Evolutionary conservation across 2,888 invertebrate species (phyloP).

Genomic region (Willowsia nigromaculata): DNA sequence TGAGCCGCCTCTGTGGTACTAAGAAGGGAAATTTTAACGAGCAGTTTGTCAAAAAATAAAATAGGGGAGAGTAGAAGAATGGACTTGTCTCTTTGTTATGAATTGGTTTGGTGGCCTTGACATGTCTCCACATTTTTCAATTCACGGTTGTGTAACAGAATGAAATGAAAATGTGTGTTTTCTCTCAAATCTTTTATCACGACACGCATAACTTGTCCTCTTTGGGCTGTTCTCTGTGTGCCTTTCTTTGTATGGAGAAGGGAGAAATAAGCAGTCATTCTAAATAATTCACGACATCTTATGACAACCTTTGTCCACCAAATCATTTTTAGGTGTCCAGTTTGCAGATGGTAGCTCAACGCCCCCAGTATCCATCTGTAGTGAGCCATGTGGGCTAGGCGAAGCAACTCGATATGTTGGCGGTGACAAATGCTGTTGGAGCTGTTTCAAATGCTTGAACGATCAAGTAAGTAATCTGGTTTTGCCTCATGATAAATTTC

Average conservation of each 20-base stretch:
- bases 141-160: neutral
- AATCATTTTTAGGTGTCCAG: slow-evolving; percentile 85
- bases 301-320: neutral
- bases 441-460: slow-evolving; percentile 93
- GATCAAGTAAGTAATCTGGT: slow-evolving; percentile 92
- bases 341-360: slow-evolving; percentile 89
- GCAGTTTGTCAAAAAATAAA: slow-evolving; percentile 3
- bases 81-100: neutral
- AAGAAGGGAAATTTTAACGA: neutral
- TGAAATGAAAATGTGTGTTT: neutral
- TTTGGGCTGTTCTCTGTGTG: too few relatives aligned
- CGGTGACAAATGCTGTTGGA: slow-evolving; percentile 96
- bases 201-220: too few relatives aligned
- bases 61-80: neutral
- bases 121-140: neutral
- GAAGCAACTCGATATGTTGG: slow-evolving; percentile 96
- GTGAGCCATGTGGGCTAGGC: slow-evolving; percentile 91
- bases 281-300: neutral
- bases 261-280: neutral
- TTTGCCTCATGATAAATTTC: too few relatives aligned
- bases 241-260: neutral
- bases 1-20: neutral
- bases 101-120: neutral
- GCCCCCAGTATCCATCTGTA: slow-evolving; percentile 91
- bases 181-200: neutral